Conservation (phyloP, 1,140 invertebrate species). For the Tetragnatha versicolor region DNA sequence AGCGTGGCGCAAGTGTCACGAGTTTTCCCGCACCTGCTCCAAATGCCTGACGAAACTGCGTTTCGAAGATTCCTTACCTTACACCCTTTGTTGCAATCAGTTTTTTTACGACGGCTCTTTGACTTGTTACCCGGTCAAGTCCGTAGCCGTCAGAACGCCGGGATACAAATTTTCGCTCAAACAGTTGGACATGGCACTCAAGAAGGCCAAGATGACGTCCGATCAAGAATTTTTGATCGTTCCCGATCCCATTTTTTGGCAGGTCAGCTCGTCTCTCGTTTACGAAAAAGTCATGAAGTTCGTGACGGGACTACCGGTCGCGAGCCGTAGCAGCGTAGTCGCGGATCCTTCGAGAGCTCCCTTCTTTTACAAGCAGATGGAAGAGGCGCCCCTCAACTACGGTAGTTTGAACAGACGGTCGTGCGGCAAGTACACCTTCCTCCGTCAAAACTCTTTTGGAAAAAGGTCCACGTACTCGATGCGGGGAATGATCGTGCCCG, state of each 20-base stretch:
- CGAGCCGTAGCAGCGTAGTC: background rate
- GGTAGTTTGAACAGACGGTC: constrained; percentile 5
- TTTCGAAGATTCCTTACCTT: background rate
- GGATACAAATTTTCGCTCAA: background rate
- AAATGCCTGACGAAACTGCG: background rate
- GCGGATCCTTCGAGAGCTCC: background rate
- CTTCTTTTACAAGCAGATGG: constrained; percentile 29
- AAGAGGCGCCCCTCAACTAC: constrained; percentile 19
- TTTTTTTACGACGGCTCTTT: constrained; percentile 11
- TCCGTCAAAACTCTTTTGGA: constrained; percentile 29
- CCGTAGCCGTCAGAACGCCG: background rate
- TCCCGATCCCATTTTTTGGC: constrained; percentile 38
- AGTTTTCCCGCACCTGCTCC: background rate
- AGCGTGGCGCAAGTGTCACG: constrained; percentile 4
- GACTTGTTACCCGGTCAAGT: constrained; percentile 1
- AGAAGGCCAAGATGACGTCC: background rate
- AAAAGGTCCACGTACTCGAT: constrained; percentile 15
- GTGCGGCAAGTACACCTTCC: constrained; percentile 9
- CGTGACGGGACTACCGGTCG: background rate
- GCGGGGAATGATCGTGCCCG: constrained; percentile 32
- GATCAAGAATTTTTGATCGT: constrained; percentile 24
- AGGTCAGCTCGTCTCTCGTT: constrained; percentile 2
- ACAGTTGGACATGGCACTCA: background rate
- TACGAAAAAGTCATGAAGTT: constrained; percentile 32
- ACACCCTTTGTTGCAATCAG: background rate